Evolutionary conservation across 2,113 vertebrate species (phyloP), one percentile per base, ranked within the genome.

Genomic region (Gambusia affinis): DNA sequence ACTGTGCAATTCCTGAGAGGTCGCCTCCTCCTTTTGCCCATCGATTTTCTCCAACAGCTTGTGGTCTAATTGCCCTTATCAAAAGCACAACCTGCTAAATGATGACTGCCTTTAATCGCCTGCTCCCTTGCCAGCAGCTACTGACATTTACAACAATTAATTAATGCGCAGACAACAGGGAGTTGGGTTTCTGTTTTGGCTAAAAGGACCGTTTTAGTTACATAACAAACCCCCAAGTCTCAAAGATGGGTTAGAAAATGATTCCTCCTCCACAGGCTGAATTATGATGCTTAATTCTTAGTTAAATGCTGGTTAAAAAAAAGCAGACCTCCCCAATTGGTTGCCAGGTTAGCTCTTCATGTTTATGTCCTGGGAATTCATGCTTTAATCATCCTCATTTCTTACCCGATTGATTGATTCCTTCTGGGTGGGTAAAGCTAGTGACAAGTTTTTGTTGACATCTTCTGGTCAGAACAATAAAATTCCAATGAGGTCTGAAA

Each of bases 61-160:
- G 89, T 86, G 65, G 81, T 81, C 89, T 92, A 94, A 94, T 94
- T 93, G 91, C 92, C 93, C 91, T 94, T 92, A 94, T 94, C 91
- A 93, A 91, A 93, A 91, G 89, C 91, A 80, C 75, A 85, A 87
- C 76, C 91, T 82, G 87, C 79, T 92, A 90, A 94, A 93, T 82
- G 87, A 91, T 87, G 80, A 37, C 80, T 57, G 82, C 78, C 83
- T 92, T 92, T 92, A 89, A 92, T 91, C 72, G 67, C 88, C 72
- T 73, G 76, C 80, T 76, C 79, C 64, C 81, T 90, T 4, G 70
- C 91, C 91, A 84, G 83, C 81, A 91, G 92, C 85, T 67, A 85
- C 82, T 94, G 93, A 92, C 93, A 93, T 94, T 94, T 93, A 91
- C 81, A 80, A 64, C 75, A 80, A 92, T 92, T 91, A 87, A 93